A percentile compares a stretch with the other conserved stretches of the same genome.
phyloP scores from a whole-genome alignment of 2,888 invertebrate species.

The Blastobasis lacticolella region DNA sequence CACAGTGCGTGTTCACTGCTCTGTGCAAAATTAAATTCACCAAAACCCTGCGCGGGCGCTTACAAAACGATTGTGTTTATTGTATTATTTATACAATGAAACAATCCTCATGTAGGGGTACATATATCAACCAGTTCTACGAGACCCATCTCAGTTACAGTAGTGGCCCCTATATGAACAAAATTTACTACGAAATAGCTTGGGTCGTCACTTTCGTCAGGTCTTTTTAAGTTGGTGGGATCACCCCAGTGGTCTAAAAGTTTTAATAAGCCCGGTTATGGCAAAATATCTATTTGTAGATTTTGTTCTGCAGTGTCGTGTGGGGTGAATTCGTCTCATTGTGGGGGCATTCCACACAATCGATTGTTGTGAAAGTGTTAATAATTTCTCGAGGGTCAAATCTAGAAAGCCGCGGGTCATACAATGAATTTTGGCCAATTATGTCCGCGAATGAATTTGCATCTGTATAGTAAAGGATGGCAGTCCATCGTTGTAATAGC shows the following conservation, averaged over 20 bases:
- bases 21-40: conserved; percentile 14
- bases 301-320: conserved; percentile 29
- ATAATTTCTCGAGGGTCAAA: conserved; percentile 13
- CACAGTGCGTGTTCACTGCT: conserved; percentile 5
- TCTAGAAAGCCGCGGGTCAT: background rate
- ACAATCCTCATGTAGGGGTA: conserved; percentile 28
- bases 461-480: no score
- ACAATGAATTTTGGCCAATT: no score
- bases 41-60: conserved; percentile 31
- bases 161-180: no score
- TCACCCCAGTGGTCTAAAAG: conserved; percentile 19
- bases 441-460: no score
- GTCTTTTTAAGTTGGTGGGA: conserved; percentile 17
- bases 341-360: conserved; percentile 27
- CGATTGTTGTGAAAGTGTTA: conserved; percentile 18
- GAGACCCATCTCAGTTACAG: conserved; percentile 4
- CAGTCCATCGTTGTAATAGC: no score
- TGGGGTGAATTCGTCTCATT: conserved; percentile 24
- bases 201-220: background rate
- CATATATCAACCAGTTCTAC: conserved; percentile 10
- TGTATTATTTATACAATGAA: conserved; percentile 36
- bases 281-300: conserved; percentile 39
- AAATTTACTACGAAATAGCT: no score
- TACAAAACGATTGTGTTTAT: conserved; percentile 37
- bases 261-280: conserved; percentile 30